phyloP scores from a whole-genome alignment of 2,888 invertebrate genomes.

The Pogonocherus hispidulus region DNA sequence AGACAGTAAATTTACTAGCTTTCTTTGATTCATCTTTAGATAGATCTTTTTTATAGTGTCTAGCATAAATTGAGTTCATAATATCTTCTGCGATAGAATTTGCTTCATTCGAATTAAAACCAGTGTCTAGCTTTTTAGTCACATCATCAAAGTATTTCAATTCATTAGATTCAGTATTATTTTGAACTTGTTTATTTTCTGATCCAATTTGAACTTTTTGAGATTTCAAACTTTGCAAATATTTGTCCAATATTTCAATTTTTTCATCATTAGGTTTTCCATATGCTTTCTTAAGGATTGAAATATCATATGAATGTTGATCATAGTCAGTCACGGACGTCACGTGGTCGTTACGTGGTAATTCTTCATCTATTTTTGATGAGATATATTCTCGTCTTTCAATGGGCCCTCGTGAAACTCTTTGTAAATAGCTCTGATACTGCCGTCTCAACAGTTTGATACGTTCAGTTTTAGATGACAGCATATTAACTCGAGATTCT shows the following conservation, averaged over 20 bases:
- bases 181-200: slow-evolving; percentile 37
- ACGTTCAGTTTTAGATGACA: slow-evolving; percentile 74
- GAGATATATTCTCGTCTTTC: neutral
- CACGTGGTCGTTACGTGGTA: neutral
- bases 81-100: slow-evolving; percentile 59
- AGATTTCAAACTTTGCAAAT: slow-evolving; percentile 51
- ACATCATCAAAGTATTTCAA: slow-evolving; percentile 37
- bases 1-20: slow-evolving; percentile 18
- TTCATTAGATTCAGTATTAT: slow-evolving; percentile 22
- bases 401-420: slow-evolving; percentile 34
- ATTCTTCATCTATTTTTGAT: neutral
- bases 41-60: slow-evolving; percentile 48
- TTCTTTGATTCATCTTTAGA: slow-evolving; percentile 5
- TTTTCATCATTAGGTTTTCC: slow-evolving; percentile 46
- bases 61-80: slow-evolving; percentile 57
- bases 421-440: slow-evolving; percentile 59
- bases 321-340: neutral
- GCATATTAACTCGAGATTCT: slow-evolving; percentile 72
- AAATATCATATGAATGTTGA: slow-evolving; percentile 11
- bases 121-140: slow-evolving; percentile 36
- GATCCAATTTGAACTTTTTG: slow-evolving; percentile 47
- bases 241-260: slow-evolving; percentile 54
- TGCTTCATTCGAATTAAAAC: slow-evolving; percentile 50
- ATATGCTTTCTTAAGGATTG: slow-evolving; percentile 23
- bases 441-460: slow-evolving; percentile 69